phyloP scores from a whole-genome alignment of 2,113 vertebrate species.

The Oryzias curvinotus region DNA sequence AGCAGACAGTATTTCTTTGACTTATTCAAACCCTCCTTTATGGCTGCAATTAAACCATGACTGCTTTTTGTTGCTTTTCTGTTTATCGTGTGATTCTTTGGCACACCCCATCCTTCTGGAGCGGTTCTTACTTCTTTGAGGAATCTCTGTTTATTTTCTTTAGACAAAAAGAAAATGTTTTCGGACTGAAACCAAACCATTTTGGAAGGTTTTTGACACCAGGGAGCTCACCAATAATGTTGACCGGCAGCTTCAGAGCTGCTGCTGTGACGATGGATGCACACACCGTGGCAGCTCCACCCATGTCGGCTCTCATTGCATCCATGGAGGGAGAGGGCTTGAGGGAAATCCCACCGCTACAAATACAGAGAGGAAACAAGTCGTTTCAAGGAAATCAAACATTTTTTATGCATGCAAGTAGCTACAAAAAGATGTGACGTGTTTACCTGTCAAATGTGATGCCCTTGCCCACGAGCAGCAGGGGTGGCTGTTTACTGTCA shows the following conservation, averaged over 20 bases:
- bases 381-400: neutral
- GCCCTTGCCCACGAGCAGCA: conserved; percentile 95
- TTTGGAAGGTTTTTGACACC: neutral
- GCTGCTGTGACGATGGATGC: conserved; percentile 90
- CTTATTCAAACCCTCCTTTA: neutral
- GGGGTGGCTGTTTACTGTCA: conserved; percentile 71
- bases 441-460: conserved; percentile 95
- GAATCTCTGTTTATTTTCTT: neutral
- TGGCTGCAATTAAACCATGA: neutral
- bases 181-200: neutral
- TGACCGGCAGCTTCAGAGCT: conserved; percentile 86
- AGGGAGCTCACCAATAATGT: conserved; percentile 84
- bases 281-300: conserved; percentile 92
- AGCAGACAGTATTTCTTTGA: neutral
- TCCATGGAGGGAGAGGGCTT: conserved; percentile 93
- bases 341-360: conserved; percentile 95
- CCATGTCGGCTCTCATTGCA: conserved; percentile 97
- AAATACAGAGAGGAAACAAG: conserved; percentile 1
- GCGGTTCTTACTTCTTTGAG: neutral
- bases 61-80: too few relatives aligned
- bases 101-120: neutral
- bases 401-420: neutral
- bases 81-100: too few relatives aligned
- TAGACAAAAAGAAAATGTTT: neutral
- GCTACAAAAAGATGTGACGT: neutral